phyloP scores from a whole-genome alignment of 2,888 invertebrate species.

The Tipula confusa region DNA sequence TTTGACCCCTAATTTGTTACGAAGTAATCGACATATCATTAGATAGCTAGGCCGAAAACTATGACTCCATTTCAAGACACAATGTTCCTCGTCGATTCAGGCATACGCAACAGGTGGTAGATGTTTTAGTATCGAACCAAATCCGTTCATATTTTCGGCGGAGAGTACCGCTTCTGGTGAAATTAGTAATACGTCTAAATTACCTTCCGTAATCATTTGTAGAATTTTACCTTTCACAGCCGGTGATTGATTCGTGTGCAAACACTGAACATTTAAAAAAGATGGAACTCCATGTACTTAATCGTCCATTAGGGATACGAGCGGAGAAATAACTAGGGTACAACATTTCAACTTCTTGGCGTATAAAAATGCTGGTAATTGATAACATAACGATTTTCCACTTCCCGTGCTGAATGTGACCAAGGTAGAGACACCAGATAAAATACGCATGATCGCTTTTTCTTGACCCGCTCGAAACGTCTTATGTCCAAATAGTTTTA shows the following conservation, averaged over 20 bases:
- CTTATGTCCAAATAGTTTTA: slow-evolving; percentile 74
- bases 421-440: slow-evolving; percentile 81
- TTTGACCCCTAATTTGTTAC: slow-evolving; percentile 77
- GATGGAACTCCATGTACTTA: slow-evolving; percentile 66
- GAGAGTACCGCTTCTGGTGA: slow-evolving; percentile 91
- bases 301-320: slow-evolving; percentile 97
- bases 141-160: slow-evolving; percentile 67
- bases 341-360: slow-evolving; percentile 66
- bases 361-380: slow-evolving; percentile 87
- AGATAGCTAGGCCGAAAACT: slow-evolving; percentile 92
- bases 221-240: slow-evolving; percentile 69
- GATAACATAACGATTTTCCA: slow-evolving; percentile 95
- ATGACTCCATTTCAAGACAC: slow-evolving; percentile 98
- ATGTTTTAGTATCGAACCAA: slow-evolving; percentile 65
- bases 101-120: slow-evolving; percentile 91
- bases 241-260: slow-evolving; percentile 83
- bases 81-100: slow-evolving; percentile 97
- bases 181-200: slow-evolving; percentile 77
- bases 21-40: slow-evolving; percentile 74
- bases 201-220: slow-evolving; percentile 65
- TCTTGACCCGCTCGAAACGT: slow-evolving; percentile 84
- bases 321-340: slow-evolving; percentile 85
- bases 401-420: slow-evolving; percentile 89
- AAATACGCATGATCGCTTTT: slow-evolving; percentile 77
- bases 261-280: slow-evolving; percentile 78